Evolutionary conservation across 1,140 invertebrate species (phyloP).

Genomic region (Portunus trituberculatus): DNA sequence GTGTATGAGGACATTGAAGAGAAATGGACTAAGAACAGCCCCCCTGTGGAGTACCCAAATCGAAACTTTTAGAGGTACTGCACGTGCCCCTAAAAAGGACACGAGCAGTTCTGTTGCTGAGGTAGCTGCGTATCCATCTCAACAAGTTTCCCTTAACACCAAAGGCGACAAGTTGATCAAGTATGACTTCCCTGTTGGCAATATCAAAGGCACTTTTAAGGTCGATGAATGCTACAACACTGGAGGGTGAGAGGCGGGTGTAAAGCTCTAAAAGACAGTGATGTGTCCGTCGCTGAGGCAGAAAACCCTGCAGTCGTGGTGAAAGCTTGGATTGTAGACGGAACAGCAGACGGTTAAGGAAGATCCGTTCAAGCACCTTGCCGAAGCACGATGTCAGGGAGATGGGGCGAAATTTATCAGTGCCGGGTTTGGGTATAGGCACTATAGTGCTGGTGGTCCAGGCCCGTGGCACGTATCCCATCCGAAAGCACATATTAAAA

Average conservation of each 20-base stretch:
- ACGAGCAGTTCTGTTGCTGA: too few relatives aligned
- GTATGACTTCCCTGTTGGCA: background rate
- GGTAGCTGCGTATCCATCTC: background rate
- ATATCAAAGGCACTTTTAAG: too few relatives aligned
- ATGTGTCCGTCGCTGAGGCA: constrained; percentile 33
- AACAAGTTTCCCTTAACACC: constrained; percentile 7
- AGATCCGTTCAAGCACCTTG: background rate
- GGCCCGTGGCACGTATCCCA: background rate
- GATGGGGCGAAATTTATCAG: too few relatives aligned
- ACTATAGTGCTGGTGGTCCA: constrained; percentile 12
- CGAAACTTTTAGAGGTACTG: background rate
- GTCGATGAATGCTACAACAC: too few relatives aligned
- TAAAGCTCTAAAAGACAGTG: constrained; percentile 56
- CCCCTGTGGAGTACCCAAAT: constrained; percentile 30
- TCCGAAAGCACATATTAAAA: constrained; percentile 29
- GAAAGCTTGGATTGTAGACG: constrained; percentile 1
- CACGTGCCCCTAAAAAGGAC: background rate
- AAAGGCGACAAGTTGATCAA: background rate
- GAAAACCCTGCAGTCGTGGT: background rate
- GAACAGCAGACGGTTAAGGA: background rate
- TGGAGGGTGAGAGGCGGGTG: constrained; percentile 9
- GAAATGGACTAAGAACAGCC: constrained; percentile 21
- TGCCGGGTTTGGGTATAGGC: background rate
- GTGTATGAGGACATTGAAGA: too few relatives aligned
- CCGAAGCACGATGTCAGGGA: constrained; percentile 34